A percentile compares a stretch with the other conserved stretches of the same genome.
phyloP scores from a whole-genome alignment of 92 coral and sea anemone genomes.

The Actinostola sp. region DNA sequence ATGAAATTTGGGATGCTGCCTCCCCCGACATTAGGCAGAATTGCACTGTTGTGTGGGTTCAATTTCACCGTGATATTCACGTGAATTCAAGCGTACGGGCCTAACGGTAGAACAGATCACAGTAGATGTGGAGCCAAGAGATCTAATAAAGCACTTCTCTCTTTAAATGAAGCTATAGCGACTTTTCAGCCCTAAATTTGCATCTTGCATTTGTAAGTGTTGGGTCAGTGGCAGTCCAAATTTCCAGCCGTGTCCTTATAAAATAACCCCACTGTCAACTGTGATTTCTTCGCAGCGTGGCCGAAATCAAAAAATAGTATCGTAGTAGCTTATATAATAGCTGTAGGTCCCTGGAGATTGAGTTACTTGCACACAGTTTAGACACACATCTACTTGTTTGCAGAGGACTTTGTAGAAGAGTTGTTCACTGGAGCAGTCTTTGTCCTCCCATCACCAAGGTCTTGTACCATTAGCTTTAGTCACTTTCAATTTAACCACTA shows the following conservation, averaged over 20 bases:
- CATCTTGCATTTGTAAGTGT: too few relatives aligned
- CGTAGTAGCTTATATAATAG: conserved; percentile 7
- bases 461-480: too few relatives aligned
- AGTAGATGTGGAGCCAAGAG: neutral
- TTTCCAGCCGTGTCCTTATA: conserved; percentile 32
- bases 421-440: conserved; percentile 15
- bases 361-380: conserved; percentile 14
- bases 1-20: neutral
- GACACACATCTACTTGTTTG: conserved; percentile 27
- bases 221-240: conserved; percentile 6
- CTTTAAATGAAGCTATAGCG: too few relatives aligned
- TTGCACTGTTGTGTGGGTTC: neutral
- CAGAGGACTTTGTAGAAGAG: conserved; percentile 26
- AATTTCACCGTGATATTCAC: neutral
- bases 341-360: conserved; percentile 28
- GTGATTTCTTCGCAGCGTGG: conserved; percentile 12
- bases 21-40: neutral
- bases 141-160: neutral
- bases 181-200: too few relatives aligned
- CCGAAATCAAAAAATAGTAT: conserved; percentile 21
- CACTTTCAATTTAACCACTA: too few relatives aligned
- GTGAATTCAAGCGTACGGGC: neutral
- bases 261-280: conserved; percentile 8
- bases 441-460: too few relatives aligned
- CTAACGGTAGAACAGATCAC: neutral